Percentiles rank a stretch among this genome's conserved stretches.
Conservation (phyloP, 2,888 invertebrate genomes). For the Agonopterix heracliana region DNA sequence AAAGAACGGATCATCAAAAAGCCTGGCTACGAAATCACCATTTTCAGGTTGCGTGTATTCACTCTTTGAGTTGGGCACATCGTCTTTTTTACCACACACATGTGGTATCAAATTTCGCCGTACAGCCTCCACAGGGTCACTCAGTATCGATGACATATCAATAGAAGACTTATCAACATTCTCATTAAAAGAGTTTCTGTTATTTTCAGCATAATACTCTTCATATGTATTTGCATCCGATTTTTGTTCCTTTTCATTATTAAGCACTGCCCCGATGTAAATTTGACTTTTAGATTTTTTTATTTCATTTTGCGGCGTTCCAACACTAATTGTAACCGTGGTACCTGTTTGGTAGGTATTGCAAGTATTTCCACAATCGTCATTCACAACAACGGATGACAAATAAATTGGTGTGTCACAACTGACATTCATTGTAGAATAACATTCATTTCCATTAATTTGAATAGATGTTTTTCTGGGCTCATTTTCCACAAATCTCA, state of each 20-base stretch:
- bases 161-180: conserved; percentile 14
- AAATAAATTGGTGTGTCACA: conserved; percentile 82
- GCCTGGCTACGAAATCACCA: conserved; percentile 73
- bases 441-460: conserved; percentile 84
- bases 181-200: conserved; percentile 22
- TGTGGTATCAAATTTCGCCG: conserved; percentile 84
- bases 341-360: conserved; percentile 72
- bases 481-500: conserved; percentile 49
- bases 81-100: conserved; percentile 80
- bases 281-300: conserved; percentile 71
- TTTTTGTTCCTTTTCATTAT: conserved; percentile 34
- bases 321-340: conserved; percentile 78
- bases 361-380: conserved; percentile 62
- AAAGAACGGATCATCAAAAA: conserved; percentile 79
- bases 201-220: conserved; percentile 52
- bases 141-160: conserved; percentile 76
- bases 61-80: conserved; percentile 12
- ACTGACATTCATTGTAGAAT: conserved; percentile 84
- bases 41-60: conserved; percentile 39
- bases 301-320: conserved; percentile 63
- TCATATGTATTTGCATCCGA: conserved; percentile 56
- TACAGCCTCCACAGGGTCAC: conserved; percentile 86
- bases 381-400: conserved; percentile 83
- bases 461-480: conserved; percentile 81
- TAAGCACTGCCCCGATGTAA: conserved; percentile 62